A percentile compares a stretch with the other conserved stretches of the same genome.
phyloP scores from a whole-genome alignment of 2,113 vertebrate genomes.

The Craseonycteris thonglongyai region DNA sequence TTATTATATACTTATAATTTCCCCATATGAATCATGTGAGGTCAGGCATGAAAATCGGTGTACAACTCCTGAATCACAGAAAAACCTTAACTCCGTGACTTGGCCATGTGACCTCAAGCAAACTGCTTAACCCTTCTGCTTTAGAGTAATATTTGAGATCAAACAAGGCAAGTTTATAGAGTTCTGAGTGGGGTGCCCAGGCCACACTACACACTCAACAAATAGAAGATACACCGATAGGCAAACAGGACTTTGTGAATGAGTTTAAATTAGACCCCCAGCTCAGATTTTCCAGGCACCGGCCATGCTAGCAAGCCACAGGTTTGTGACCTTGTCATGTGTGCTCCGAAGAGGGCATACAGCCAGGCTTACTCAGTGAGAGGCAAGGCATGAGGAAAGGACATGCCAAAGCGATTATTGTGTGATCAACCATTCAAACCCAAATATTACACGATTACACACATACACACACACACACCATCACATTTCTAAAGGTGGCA shows the following conservation, averaged over 20 bases:
- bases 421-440: neutral
- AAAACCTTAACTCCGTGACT: neutral
- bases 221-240: neutral
- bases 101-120: neutral
- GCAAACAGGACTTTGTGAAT: neutral
- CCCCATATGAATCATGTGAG: neutral
- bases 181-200: neutral
- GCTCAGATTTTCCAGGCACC: neutral
- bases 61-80: neutral
- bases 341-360: neutral
- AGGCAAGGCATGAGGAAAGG: neutral
- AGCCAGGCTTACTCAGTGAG: neutral
- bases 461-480: neutral
- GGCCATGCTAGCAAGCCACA: neutral
- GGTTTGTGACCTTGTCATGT: neutral
- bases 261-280: neutral
- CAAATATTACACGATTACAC: neutral
- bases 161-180: neutral
- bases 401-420: neutral
- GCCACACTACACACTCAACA: neutral
- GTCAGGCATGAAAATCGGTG: neutral
- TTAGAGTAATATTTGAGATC: neutral
- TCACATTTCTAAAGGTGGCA: neutral
- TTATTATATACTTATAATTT: neutral
- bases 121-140: neutral